phyloP scores from a whole-genome alignment of 23 tunicate genomes.

The Clavelina lepadiformis region DNA sequence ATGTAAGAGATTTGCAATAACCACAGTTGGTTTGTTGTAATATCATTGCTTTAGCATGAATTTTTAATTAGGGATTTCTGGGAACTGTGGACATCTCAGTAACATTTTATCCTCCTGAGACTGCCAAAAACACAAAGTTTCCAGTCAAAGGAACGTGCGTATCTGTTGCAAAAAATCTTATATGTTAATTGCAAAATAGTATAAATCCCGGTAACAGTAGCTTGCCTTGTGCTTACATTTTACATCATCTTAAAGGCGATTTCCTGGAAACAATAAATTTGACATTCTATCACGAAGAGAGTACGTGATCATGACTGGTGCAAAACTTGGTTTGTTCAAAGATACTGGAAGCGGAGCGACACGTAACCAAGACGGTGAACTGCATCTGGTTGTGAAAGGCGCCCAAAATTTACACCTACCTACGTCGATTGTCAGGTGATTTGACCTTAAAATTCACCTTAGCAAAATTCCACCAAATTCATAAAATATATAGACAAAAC shows the following conservation, averaged over 20 bases:
- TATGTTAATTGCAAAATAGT: no score
- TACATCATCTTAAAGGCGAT: conserved; percentile 5
- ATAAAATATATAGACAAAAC: background rate
- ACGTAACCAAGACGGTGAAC: conserved; percentile 31
- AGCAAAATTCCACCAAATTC: background rate
- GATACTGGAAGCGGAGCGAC: conserved; percentile 23
- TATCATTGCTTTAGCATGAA: no score
- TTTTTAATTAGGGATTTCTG: conserved; percentile 23
- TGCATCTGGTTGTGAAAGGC: conserved; percentile 12
- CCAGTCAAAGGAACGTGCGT: conserved; percentile 8
- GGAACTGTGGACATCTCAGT: conserved; percentile 7
- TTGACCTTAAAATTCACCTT: background rate
- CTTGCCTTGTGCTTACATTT: background rate
- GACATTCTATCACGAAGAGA: conserved; percentile 25
- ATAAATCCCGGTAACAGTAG: no score
- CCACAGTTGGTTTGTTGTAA: no score
- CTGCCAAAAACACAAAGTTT: background rate
- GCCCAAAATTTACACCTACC: conserved; percentile 16
- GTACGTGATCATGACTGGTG: conserved; percentile 26
- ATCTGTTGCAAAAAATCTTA: no score
- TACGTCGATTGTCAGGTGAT: background rate
- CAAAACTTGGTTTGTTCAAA: conserved; percentile 17
- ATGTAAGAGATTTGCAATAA: background rate
- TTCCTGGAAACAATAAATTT: conserved; percentile 21
- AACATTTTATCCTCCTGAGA: conserved; percentile 12